A percentile compares a stretch with the other conserved stretches of the same genome.
phyloP scores from a whole-genome alignment of 2,113 vertebrate species.

The Chloropsis cyanopogon region DNA sequence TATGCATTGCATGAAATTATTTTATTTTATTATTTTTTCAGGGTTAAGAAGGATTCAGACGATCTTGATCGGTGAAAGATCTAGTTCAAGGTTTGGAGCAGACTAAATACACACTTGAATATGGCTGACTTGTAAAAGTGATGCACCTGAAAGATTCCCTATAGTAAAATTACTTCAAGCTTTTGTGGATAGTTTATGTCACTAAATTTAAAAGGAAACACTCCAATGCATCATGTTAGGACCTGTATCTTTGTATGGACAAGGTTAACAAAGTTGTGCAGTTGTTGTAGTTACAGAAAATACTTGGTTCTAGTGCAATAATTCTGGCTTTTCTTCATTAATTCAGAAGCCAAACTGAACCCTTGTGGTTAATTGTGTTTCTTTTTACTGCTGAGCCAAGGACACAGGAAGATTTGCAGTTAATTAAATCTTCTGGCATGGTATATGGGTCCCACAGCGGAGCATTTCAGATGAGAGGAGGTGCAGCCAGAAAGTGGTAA shows the following conservation, averaged over 20 bases:
- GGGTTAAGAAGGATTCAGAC: not conserved
- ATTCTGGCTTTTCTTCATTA: not conserved
- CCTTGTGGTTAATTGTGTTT: not conserved
- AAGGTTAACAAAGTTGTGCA: not conserved
- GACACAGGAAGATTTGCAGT: not conserved
- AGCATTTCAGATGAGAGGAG: not conserved
- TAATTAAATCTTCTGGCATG: constrained; percentile 2
- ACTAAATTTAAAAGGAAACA: not conserved
- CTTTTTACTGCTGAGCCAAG: not conserved
- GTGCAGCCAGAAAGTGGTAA: not conserved
- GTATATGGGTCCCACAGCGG: not conserved
- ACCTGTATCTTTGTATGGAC: not conserved
- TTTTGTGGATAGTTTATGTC: not conserved
- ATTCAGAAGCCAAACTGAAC: not conserved
- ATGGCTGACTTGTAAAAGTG: not conserved
- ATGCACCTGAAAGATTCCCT: not conserved
- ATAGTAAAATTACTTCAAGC: not conserved
- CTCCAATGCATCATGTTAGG: not conserved
- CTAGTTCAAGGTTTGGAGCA: not conserved
- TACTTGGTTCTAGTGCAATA: not conserved
- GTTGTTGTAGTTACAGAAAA: not conserved
- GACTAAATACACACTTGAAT: not conserved
- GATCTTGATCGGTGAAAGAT: not conserved
- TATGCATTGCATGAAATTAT: not conserved
- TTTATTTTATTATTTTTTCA: not conserved